These are phyloP conservation scores for Myotis pilosus DNA, from an alignment of 2,797 vertebrate genomes.

Conservation along the genomic window DNA sequence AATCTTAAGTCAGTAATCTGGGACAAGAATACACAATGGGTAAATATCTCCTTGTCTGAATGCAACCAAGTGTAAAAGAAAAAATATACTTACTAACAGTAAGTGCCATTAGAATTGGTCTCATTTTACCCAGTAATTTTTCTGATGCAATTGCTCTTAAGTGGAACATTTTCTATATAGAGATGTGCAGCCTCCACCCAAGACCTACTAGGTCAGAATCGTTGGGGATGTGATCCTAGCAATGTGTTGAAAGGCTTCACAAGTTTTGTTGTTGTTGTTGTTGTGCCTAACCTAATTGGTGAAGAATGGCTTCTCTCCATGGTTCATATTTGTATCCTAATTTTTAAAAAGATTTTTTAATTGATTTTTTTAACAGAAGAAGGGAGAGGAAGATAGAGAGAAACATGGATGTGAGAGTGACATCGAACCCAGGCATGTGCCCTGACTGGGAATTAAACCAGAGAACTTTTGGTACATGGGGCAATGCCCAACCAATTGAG, in stretches of 20 bases:
- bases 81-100: neutral
- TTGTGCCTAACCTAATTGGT: neutral
- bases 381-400: neutral
- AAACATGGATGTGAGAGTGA: neutral
- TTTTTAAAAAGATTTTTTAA: neutral
- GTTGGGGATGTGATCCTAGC: neutral
- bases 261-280: neutral
- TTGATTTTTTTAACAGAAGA: neutral
- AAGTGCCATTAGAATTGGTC: neutral
- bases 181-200: neutral
- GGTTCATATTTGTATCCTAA: neutral
- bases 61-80: neutral
- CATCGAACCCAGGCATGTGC: neutral
- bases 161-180: neutral
- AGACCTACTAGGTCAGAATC: neutral
- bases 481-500: neutral
- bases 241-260: neutral
- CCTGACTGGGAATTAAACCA: neutral
- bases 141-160: neutral
- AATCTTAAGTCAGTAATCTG: neutral
- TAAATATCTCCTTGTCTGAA: neutral
- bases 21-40: neutral
- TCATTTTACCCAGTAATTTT: slow-evolving; percentile 11
- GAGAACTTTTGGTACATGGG: neutral
- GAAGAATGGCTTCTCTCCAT: neutral